phyloP scores from a whole-genome alignment of 2,888 invertebrate genomes.

The Lutraria lutraria region DNA sequence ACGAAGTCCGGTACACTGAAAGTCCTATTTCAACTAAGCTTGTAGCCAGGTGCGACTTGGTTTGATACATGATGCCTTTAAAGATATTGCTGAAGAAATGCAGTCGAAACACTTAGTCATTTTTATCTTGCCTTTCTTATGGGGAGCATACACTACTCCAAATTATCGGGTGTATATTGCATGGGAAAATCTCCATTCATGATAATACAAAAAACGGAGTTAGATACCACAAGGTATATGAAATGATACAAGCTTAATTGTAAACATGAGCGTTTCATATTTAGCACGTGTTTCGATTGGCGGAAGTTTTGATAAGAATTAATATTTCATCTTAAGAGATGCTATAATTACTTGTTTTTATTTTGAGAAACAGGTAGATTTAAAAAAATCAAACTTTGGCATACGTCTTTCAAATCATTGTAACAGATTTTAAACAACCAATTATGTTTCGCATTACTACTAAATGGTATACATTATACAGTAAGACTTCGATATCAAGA shows the following conservation, averaged over 20 bases:
- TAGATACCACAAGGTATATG: background rate
- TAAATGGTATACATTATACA: no score
- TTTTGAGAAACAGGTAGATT: no score
- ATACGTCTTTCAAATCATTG: no score
- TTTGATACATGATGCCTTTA: conserved; percentile 34
- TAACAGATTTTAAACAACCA: no score
- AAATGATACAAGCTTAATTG: background rate
- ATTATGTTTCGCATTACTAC: no score
- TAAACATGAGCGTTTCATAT: background rate
- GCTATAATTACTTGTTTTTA: no score
- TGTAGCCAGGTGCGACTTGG: conserved; percentile 27
- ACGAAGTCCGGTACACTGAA: conserved; percentile 26
- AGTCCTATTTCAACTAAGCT: conserved; percentile 23
- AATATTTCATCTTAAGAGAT: no score
- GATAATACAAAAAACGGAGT: conserved; percentile 12
- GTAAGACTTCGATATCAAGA: no score
- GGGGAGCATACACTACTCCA: background rate
- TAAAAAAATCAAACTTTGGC: no score
- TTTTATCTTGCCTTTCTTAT: conserved; percentile 27
- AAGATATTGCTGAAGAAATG: conserved; percentile 31
- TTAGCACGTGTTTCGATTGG: background rate
- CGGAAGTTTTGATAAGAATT: background rate
- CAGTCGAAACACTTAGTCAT: conserved; percentile 36
- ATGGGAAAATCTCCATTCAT: conserved; percentile 23
- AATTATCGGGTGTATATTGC: conserved; percentile 26